A percentile compares a stretch with the other conserved stretches of the same genome.
These are phyloP conservation scores for Phymanthus crucifer DNA, from an alignment of 92 coral and sea anemone species.

Conservation along the genomic window DNA sequence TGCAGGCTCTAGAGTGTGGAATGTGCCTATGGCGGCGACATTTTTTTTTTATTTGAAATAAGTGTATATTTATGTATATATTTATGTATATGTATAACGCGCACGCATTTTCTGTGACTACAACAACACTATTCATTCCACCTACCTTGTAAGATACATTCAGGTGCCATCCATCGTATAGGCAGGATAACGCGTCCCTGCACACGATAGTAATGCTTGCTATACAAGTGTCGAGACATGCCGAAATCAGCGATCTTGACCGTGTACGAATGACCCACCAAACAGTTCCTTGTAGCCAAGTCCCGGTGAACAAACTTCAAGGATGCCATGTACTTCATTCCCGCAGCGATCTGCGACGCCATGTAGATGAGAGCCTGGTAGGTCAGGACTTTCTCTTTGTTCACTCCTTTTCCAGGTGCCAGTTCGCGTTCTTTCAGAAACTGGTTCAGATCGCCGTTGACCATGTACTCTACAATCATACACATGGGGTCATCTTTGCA, in stretches of 20 bases:
- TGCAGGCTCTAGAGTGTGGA: too few species aligned
- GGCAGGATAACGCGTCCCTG: conserved; percentile 94
- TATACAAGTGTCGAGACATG: conserved; percentile 93
- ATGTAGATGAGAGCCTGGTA: conserved; percentile 85
- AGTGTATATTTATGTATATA: too few species aligned
- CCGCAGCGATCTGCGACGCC: conserved; percentile 88
- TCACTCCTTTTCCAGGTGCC: conserved; percentile 44
- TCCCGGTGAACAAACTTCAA: conserved; percentile 93
- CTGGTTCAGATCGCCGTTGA: conserved; percentile 95
- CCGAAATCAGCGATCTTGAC: conserved; percentile 99
- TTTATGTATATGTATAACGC: too few species aligned
- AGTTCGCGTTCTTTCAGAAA: conserved; percentile 75
- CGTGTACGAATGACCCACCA: conserved; percentile 93
- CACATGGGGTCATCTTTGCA: conserved; percentile 96
- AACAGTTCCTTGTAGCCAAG: conserved; percentile 91
- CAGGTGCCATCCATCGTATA: conserved; percentile 99
- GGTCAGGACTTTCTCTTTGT: conserved; percentile 52
- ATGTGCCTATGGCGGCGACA: too few species aligned
- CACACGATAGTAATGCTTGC: conserved; percentile 94
- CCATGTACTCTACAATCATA: conserved; percentile 99
- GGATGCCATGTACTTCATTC: conserved; percentile 97
- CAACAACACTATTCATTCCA: too few species aligned
- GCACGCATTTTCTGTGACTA: too few species aligned
- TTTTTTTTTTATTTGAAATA: too few species aligned
- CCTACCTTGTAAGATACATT: conserved; percentile 94